A percentile compares a stretch with the other conserved stretches of the same genome.
These are phyloP conservation scores for Macroteleia sp. DNA, from an alignment of 2,888 invertebrate species.

Conservation along the genomic window DNA sequence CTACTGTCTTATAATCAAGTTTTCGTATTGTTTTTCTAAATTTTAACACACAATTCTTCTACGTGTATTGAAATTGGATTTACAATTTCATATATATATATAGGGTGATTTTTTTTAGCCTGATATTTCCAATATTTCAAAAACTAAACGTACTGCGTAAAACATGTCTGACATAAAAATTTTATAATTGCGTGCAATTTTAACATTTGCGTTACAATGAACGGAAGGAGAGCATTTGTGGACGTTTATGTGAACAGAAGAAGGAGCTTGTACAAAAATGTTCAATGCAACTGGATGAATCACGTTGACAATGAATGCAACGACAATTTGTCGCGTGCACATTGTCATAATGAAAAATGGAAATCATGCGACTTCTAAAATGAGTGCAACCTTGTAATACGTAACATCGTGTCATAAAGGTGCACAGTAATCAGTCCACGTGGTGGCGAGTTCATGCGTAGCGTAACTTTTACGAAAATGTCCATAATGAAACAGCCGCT, in stretches of 20 bases:
- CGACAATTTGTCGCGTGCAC: conserved; percentile 5
- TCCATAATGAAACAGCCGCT: conserved; percentile 49
- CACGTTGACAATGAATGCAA: conserved; percentile 9
- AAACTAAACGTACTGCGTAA: too few species aligned
- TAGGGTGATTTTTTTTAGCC: too few species aligned
- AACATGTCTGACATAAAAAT: too few species aligned
- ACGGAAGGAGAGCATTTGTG: conserved; percentile 16
- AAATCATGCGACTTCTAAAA: too few species aligned
- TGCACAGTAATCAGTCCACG: conserved; percentile 29
- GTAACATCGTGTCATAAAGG: background rate
- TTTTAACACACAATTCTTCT: too few species aligned
- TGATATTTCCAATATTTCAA: too few species aligned
- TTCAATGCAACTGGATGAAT: conserved; percentile 13
- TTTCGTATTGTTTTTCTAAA: too few species aligned
- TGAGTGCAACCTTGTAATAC: background rate
- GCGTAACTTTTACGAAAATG: conserved; percentile 48
- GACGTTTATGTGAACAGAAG: background rate
- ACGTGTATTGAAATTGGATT: too few species aligned
- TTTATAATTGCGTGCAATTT: conserved; percentile 27
- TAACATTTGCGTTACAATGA: conserved; percentile 12
- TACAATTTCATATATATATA: too few species aligned
- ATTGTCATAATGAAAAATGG: background rate
- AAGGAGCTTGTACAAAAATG: background rate
- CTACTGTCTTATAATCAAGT: too few species aligned
- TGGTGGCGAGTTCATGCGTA: conserved; percentile 48